phyloP scores from a whole-genome alignment of 2,797 vertebrate genomes.

The Hippocampus kuda region DNA sequence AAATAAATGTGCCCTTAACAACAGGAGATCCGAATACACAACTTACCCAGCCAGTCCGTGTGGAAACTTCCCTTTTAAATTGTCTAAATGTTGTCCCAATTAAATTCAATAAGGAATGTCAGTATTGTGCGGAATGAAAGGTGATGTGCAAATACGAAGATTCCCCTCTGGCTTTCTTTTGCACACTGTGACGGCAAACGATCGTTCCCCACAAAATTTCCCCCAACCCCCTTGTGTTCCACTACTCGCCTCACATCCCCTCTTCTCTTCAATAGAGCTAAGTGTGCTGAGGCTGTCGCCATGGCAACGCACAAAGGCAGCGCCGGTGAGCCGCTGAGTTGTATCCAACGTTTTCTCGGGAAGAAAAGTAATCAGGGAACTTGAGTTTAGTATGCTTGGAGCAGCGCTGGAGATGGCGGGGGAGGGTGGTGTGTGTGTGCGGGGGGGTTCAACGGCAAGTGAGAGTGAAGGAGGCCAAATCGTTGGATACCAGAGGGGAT shows the following conservation, averaged over 20 bases:
- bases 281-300: conserved; percentile 64
- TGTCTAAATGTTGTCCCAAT: conserved; percentile 3
- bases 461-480: conserved; percentile 31
- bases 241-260: conserved; percentile 34
- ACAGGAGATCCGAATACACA: background rate
- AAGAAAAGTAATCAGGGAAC: conserved; percentile 79
- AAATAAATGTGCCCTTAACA: background rate
- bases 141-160: conserved; percentile 14
- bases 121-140: conserved; percentile 13
- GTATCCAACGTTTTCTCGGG: conserved; percentile 62
- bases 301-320: conserved; percentile 73
- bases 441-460: conserved; percentile 15
- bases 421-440: background rate
- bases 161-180: conserved; percentile 29
- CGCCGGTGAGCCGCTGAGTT: conserved; percentile 55
- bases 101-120: conserved; percentile 11
- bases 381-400: conserved; percentile 80
- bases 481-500: conserved; percentile 28
- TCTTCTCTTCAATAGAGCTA: conserved; percentile 43
- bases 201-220: conserved; percentile 12
- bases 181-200: conserved; percentile 42
- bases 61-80: background rate
- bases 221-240: background rate
- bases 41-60: no score
- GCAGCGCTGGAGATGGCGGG: conserved; percentile 20